Percentiles rank a stretch among this genome's conserved stretches.
Conservation (phyloP, 2,113 vertebrate species). For the Piprites chloris region DNA sequence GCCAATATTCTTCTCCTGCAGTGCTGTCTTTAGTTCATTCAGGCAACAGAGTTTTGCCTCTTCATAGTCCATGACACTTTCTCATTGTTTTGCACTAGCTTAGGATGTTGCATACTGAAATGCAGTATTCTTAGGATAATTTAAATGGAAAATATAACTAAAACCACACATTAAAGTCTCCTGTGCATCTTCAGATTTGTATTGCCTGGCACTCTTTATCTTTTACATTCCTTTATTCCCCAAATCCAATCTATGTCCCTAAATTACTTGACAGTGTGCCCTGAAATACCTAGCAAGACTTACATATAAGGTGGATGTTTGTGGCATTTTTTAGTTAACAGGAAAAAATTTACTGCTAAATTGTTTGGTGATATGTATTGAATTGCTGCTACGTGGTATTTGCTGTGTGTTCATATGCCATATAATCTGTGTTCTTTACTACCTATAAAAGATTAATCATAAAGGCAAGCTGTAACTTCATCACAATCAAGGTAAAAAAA, state of each 20-base stretch:
- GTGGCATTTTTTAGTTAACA: not conserved
- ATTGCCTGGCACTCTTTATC: not conserved
- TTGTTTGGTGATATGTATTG: not conserved
- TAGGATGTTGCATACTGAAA: not conserved
- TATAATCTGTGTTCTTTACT: conserved; percentile 51
- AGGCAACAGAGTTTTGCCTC: not conserved
- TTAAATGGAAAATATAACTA: not conserved
- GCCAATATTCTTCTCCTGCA: not conserved
- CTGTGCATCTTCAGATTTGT: not conserved
- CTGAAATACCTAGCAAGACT: not conserved
- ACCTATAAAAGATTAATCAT: conserved; percentile 60
- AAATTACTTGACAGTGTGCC: not conserved
- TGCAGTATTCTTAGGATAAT: not conserved
- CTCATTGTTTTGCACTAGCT: not conserved
- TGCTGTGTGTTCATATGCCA: not conserved
- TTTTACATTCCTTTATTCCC: not conserved
- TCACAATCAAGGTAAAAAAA: conserved; percentile 55
- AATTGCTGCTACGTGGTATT: not conserved
- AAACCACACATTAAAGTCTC: not conserved
- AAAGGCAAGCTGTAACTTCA: conserved; percentile 53
- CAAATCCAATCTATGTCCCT: not conserved
- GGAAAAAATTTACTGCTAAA: conserved; percentile 5
- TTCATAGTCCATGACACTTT: not conserved
- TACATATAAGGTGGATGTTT: not conserved
- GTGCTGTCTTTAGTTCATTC: not conserved